A percentile compares a stretch with the other conserved stretches of the same genome.
phyloP scores from a whole-genome alignment of 2,888 invertebrate genomes.

The Chalcosyrphus nemorum region DNA sequence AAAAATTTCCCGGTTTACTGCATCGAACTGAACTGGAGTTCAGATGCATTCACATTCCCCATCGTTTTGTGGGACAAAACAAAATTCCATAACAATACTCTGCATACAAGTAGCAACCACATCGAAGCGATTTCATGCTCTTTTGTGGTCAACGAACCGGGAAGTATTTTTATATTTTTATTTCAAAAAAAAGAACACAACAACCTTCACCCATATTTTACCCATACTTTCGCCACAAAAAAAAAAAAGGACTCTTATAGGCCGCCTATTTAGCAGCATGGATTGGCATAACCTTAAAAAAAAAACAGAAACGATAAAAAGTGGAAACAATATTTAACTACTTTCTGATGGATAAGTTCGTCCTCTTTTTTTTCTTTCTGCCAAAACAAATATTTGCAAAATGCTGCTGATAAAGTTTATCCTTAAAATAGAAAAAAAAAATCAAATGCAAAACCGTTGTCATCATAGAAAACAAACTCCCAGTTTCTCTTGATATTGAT shows the following conservation, averaged over 20 bases:
- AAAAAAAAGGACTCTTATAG: not conserved
- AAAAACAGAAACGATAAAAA: not conserved
- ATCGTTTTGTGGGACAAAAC: not conserved
- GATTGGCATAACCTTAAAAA: conserved; percentile 22
- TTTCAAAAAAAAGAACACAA: conserved; percentile 13
- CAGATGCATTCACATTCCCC: not conserved
- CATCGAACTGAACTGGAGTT: not conserved
- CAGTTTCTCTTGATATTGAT: conserved; percentile 58
- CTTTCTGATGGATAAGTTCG: conserved; percentile 11
- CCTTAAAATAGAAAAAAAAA: not conserved
- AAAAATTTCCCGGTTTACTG: not conserved
- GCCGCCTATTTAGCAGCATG: conserved; percentile 34
- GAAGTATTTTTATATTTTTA: conserved; percentile 25
- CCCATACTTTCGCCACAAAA: not conserved
- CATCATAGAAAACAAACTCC: not conserved
- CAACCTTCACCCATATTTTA: not conserved
- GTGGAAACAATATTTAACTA: conserved; percentile 18
- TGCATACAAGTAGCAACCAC: not conserved
- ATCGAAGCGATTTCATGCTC: conserved; percentile 29
- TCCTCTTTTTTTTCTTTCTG: not conserved
- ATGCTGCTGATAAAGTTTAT: not conserved
- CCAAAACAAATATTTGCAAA: not conserved
- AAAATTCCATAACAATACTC: not conserved
- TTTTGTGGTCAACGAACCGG: conserved; percentile 63
- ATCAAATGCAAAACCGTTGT: conserved; percentile 2